These are phyloP conservation scores for Falco concolor DNA, from an alignment of 2,797 vertebrate genomes.

Conservation along the genomic window DNA sequence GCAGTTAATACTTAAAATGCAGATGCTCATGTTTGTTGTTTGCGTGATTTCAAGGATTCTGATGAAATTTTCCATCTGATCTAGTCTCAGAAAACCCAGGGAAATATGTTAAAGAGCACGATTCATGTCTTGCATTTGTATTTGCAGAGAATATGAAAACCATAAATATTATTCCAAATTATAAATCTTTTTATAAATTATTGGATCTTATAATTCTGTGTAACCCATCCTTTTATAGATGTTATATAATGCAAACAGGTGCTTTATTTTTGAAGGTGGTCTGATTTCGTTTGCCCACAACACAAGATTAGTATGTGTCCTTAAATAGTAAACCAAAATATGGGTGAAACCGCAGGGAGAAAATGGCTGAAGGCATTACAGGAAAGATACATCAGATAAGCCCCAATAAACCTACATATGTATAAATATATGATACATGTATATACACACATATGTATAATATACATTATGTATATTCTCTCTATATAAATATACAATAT, in stretches of 20 bases:
- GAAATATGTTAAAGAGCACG: neutral
- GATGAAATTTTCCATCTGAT: conserved; percentile 33
- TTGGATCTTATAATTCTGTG: neutral
- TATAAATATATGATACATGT: neutral
- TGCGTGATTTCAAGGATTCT: conserved; percentile 29
- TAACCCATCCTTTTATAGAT: neutral
- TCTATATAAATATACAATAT: neutral
- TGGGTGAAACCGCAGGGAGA: neutral
- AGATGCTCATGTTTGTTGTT: neutral
- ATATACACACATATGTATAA: too few species aligned
- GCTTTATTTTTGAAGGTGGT: neutral
- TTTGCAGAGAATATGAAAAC: neutral
- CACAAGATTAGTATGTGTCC: neutral
- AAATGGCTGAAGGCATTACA: neutral
- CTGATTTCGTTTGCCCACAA: neutral
- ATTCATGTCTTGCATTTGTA: neutral
- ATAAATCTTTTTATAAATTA: neutral
- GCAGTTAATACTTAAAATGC: conserved; percentile 40
- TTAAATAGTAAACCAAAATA: neutral
- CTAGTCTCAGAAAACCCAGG: neutral
- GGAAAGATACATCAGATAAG: neutral
- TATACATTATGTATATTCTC: too few species aligned
- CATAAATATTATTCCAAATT: neutral
- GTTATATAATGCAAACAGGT: neutral
- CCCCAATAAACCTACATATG: neutral